phyloP scores from a whole-genome alignment of 2,113 vertebrate genomes.

The Cygnus atratus region DNA sequence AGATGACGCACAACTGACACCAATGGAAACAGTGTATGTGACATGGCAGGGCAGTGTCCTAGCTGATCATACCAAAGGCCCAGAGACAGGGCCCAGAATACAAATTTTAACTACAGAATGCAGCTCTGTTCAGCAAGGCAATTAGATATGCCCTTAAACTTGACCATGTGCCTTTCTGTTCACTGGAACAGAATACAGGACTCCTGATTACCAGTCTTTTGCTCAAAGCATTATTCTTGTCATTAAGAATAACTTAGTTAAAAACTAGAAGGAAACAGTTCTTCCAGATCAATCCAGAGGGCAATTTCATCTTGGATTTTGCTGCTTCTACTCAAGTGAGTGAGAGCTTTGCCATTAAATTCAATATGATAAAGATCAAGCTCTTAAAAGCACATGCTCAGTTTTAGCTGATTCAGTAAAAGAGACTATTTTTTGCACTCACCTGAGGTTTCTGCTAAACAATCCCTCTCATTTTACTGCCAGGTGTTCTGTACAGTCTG shows the following conservation, averaged over 20 bases:
- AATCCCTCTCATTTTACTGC: slow-evolving; percentile 26
- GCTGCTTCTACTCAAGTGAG: neutral
- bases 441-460: neutral
- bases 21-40: neutral
- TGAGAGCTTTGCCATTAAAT: neutral
- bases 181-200: neutral
- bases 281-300: neutral
- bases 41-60: accelerated
- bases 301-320: neutral
- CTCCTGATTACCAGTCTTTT: neutral
- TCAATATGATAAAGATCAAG: neutral
- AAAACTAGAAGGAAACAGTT: neutral
- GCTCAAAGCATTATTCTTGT: neutral
- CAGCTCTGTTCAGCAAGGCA: neutral
- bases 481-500: slow-evolving; percentile 13
- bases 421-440: neutral
- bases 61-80: neutral
- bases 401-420: slow-evolving; percentile 18
- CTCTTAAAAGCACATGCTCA: neutral
- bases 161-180: neutral
- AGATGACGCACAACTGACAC: neutral
- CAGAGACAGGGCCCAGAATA: neutral
- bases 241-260: neutral
- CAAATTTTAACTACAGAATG: neutral
- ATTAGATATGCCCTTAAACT: neutral